phyloP scores from a whole-genome alignment of 2,113 vertebrate species.

The Oncorhynchus kisutch region DNA sequence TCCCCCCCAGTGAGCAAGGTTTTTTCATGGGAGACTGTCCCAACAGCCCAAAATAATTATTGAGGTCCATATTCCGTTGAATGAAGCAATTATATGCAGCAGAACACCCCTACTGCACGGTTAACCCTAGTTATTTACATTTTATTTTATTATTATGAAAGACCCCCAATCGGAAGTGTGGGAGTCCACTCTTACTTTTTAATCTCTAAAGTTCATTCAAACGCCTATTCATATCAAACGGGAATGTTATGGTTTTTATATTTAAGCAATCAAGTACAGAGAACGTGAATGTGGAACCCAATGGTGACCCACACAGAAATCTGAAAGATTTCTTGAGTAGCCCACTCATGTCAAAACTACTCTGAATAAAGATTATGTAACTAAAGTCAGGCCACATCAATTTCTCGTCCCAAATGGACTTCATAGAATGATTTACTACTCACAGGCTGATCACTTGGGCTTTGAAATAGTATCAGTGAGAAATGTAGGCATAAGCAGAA shows the following conservation, averaged over 20 bases:
- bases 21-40: conserved; percentile 12
- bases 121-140: conserved; percentile 12
- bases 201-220: conserved; percentile 21
- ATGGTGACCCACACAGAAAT: no score
- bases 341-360: no score
- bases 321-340: no score
- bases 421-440: no score
- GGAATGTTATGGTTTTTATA: background rate
- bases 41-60: conserved; percentile 24
- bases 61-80: conserved; percentile 23
- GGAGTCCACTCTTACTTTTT: conserved; percentile 10
- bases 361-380: no score
- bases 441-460: no score
- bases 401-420: no score
- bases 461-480: no score
- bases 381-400: no score
- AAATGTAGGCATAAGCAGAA: no score
- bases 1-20: conserved; percentile 7
- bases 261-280: background rate
- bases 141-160: background rate
- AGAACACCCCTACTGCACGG: conserved; percentile 7
- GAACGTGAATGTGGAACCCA: background rate
- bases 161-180: background rate
- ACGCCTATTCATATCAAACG: conserved; percentile 15
- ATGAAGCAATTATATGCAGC: conserved; percentile 36